These are phyloP conservation scores for Capromys pilorides DNA, from an alignment of 2,797 vertebrate species.

Conservation along the genomic window DNA sequence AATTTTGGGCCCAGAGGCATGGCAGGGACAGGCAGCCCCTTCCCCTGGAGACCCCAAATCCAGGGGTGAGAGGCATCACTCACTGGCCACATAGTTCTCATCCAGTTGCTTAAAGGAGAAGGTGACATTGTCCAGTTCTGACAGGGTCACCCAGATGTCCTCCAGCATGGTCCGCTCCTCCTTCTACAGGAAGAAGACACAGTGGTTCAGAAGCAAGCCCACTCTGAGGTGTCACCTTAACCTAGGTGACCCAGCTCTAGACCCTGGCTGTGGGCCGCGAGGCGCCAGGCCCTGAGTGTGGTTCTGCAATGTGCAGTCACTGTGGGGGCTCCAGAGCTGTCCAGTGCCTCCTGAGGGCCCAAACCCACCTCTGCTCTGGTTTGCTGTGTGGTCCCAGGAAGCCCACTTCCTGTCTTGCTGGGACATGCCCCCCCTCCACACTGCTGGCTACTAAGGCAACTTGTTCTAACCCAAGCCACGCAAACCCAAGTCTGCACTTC, in stretches of 20 bases:
- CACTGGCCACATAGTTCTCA: conserved; percentile 96
- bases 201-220: accelerated
- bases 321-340: neutral
- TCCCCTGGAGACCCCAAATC: neutral
- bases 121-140: conserved; percentile 96
- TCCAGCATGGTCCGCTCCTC: conserved; percentile 96
- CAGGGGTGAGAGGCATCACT: conserved; percentile 82
- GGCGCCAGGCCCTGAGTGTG: accelerated
- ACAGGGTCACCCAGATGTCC: conserved; percentile 94
- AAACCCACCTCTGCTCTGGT: neutral
- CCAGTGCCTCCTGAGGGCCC: neutral
- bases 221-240: neutral
- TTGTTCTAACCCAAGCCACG: neutral
- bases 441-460: neutral
- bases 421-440: neutral
- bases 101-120: conserved; percentile 96
- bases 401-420: neutral
- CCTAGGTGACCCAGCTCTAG: neutral
- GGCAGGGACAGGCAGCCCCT: neutral
- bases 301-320: accelerated
- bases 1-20: neutral
- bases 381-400: neutral
- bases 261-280: accelerated
- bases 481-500: neutral
- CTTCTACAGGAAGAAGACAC: conserved; percentile 85